phyloP scores from a whole-genome alignment of 2,113 vertebrate genomes.

The Potamarius usumacintae region DNA sequence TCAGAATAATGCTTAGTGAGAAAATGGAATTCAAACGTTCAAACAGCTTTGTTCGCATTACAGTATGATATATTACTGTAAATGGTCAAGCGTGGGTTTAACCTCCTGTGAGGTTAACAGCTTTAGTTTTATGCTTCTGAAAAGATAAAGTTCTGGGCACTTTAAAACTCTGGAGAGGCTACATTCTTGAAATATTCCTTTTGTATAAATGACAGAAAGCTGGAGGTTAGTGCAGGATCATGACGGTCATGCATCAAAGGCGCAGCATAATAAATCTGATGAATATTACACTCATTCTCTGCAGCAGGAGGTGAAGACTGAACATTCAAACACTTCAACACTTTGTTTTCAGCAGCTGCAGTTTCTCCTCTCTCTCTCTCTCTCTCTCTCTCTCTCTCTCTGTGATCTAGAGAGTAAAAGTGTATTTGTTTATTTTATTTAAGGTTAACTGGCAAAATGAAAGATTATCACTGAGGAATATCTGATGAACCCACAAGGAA shows the following conservation, averaged over 20 bases:
- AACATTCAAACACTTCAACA: neutral
- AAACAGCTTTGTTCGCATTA: neutral
- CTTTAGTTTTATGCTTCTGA: neutral
- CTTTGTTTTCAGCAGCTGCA: neutral
- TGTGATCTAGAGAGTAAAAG: too few relatives aligned
- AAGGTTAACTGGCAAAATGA: neutral
- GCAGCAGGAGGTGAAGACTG: neutral
- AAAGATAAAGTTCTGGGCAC: neutral
- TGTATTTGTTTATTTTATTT: too few relatives aligned
- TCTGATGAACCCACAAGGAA: neutral
- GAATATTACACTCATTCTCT: neutral
- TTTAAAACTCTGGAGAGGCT: neutral
- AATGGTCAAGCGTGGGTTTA: neutral
- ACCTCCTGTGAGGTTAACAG: neutral
- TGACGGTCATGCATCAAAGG: constrained; percentile 8
- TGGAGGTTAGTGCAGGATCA: neutral
- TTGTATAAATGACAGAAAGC: constrained; percentile 13
- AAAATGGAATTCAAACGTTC: neutral
- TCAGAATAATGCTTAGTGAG: neutral
- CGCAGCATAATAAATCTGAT: constrained; percentile 31
- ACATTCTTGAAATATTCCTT: neutral
- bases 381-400: too few relatives aligned
- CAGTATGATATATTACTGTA: neutral
- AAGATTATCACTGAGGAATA: neutral
- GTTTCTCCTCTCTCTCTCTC: neutral